phyloP scores from a whole-genome alignment of 2,888 invertebrate species.

The Lepidocyrtoides sp. region DNA sequence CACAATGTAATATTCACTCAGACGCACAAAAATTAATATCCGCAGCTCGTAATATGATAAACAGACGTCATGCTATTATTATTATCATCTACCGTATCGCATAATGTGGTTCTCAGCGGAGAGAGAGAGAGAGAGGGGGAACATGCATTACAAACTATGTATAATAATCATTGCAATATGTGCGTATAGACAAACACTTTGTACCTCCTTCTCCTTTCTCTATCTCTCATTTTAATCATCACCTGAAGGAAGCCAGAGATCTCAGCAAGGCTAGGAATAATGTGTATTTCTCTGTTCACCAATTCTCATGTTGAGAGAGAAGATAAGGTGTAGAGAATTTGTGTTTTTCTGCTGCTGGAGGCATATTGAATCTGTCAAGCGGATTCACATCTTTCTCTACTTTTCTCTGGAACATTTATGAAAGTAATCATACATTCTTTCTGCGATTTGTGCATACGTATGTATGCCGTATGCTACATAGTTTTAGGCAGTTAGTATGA shows the following conservation, averaged over 20 bases:
- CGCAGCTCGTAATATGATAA: slow-evolving; percentile 32
- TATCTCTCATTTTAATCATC: slow-evolving; percentile 34
- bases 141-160: no score
- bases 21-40: not conserved
- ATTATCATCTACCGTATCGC: not conserved
- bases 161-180: no score
- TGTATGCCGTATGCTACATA: no score
- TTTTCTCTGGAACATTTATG: not conserved
- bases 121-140: no score
- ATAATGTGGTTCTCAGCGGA: not conserved
- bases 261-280: not conserved
- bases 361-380: slow-evolving; percentile 24
- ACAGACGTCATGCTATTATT: slow-evolving; percentile 16
- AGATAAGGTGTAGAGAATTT: not conserved
- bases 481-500: no score
- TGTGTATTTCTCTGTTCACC: not conserved
- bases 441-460: no score
- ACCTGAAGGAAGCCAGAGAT: slow-evolving; percentile 31
- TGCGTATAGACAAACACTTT: not conserved
- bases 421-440: not conserved
- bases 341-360: no score
- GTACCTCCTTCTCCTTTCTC: not conserved
- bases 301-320: not conserved
- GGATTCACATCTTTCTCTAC: slow-evolving; percentile 12
- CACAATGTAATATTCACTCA: not conserved